A percentile compares a stretch with the other conserved stretches of the same genome.
These are phyloP conservation scores for Delphinus delphis DNA, from an alignment of 2,113 vertebrate species.

Conservation along the genomic window DNA sequence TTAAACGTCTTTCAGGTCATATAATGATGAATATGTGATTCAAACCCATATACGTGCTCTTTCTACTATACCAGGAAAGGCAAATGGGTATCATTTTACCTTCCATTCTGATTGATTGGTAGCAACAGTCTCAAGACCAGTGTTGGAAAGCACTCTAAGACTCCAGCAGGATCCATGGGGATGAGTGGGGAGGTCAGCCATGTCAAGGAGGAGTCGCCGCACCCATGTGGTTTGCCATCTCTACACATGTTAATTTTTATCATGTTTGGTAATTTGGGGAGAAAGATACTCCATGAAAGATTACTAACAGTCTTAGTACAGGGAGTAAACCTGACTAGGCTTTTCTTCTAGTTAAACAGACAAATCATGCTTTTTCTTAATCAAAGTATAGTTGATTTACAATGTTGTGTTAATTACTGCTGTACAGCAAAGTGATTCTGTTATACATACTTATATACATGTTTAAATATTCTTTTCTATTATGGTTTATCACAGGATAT, in stretches of 20 bases:
- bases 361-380: neutral
- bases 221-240: neutral
- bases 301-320: neutral
- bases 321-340: neutral
- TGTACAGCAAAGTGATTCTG: neutral
- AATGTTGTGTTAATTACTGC: neutral
- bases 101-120: neutral
- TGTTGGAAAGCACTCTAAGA: neutral
- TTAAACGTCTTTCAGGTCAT: neutral
- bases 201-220: neutral
- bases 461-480: neutral
- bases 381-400: neutral
- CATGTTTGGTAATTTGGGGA: neutral
- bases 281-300: neutral
- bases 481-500: neutral
- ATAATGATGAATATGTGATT: neutral
- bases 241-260: neutral
- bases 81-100: neutral
- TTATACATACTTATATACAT: neutral
- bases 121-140: neutral
- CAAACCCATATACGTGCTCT: neutral
- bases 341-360: constrained; percentile 15
- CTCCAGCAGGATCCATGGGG: accelerated
- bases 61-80: neutral
- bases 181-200: accelerated